Conservation (phyloP, 2,888 invertebrate genomes). For the Eutolmus rufibarbis region DNA sequence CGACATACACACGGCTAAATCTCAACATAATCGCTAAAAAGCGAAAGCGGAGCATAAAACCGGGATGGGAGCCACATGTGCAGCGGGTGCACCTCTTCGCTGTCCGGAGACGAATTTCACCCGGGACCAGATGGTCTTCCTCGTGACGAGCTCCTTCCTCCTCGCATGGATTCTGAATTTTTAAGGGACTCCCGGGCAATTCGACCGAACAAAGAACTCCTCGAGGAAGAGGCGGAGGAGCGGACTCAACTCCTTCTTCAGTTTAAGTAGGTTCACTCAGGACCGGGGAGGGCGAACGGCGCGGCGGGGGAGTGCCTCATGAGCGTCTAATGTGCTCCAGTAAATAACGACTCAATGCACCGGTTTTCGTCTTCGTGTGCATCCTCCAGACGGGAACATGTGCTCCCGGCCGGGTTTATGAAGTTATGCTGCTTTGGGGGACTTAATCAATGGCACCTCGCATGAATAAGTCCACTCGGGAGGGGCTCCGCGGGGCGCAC, state of each 20-base stretch:
- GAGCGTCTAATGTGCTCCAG: background rate
- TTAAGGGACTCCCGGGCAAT: background rate
- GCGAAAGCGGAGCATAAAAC: background rate
- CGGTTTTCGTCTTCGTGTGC: background rate
- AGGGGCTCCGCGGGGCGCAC: background rate
- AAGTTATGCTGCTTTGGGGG: constrained; percentile 7
- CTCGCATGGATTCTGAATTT: background rate
- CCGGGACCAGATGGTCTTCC: constrained; percentile 20
- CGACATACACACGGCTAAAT: constrained; percentile 10
- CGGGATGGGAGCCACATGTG: background rate
- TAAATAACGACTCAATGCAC: constrained; percentile 7
- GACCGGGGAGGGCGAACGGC: background rate
- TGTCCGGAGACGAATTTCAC: constrained; percentile 15
- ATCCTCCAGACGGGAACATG: background rate
- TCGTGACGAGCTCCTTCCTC: background rate
- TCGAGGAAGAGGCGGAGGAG: background rate
- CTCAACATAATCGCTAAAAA: constrained; percentile 14
- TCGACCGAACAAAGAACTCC: background rate
- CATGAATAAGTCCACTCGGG: background rate
- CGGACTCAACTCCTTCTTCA: background rate
- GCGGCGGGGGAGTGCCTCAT: background rate
- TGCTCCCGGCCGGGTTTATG: background rate
- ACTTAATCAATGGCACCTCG: constrained; percentile 15
- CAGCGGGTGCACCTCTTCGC: background rate
- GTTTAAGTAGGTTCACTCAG: background rate